Percentiles rank a stretch among this genome's conserved stretches.
phyloP scores from a whole-genome alignment of 2,888 invertebrate species.

The Chrysolina americana region DNA sequence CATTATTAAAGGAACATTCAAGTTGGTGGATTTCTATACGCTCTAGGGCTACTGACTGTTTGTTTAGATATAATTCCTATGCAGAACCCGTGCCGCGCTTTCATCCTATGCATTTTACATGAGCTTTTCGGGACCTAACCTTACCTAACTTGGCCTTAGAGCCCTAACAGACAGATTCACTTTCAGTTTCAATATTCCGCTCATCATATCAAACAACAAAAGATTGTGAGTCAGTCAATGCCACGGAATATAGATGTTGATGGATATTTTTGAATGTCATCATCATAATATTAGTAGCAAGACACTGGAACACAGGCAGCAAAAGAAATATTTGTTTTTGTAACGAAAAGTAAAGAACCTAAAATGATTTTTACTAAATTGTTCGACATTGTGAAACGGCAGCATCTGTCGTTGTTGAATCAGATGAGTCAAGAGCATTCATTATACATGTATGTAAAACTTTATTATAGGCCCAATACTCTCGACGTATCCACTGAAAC shows the following conservation, averaged over 20 bases:
- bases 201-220: slow-evolving; percentile 18
- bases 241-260: neutral
- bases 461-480: too few relatives aligned
- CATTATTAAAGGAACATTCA: slow-evolving; percentile 15
- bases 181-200: slow-evolving; percentile 29
- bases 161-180: slow-evolving; percentile 45
- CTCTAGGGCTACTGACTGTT: slow-evolving; percentile 56
- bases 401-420: too few relatives aligned
- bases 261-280: neutral
- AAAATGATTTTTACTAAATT: too few relatives aligned
- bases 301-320: too few relatives aligned
- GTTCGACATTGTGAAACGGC: too few relatives aligned
- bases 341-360: too few relatives aligned
- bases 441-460: too few relatives aligned
- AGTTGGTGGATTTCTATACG: slow-evolving; percentile 28
- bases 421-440: too few relatives aligned
- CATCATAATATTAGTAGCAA: too few relatives aligned
- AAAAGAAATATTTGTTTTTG: too few relatives aligned
- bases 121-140: slow-evolving; percentile 72
- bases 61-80: slow-evolving; percentile 71
- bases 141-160: slow-evolving; percentile 69
- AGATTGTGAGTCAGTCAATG: slow-evolving; percentile 19
- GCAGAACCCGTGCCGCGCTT: slow-evolving; percentile 68
- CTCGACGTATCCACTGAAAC: too few relatives aligned
- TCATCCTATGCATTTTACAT: slow-evolving; percentile 80